Conservation (phyloP, 2,888 invertebrate species). For the Drosophila niveifrons region DNA sequence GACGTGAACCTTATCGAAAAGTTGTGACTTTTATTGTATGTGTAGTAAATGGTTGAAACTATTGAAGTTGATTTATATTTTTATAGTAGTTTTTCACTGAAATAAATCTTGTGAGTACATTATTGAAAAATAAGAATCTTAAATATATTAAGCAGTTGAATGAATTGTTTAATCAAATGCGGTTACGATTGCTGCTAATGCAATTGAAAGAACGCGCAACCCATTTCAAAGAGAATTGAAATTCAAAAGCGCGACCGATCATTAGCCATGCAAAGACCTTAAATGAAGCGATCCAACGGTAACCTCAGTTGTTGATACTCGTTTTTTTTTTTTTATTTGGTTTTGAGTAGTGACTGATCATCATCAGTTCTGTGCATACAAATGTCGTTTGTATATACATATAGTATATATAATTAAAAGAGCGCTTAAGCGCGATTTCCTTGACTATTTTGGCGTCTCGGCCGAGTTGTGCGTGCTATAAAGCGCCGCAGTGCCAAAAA, state of each 20-base stretch:
- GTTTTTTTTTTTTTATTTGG: too few relatives aligned
- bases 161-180: background rate
- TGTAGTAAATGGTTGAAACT: too few relatives aligned
- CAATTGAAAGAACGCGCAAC: background rate
- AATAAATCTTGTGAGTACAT: too few relatives aligned
- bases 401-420: constrained; percentile 18
- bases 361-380: constrained; percentile 61
- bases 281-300: constrained; percentile 25
- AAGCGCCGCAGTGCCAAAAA: constrained; percentile 60
- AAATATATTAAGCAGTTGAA: background rate
- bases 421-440: constrained; percentile 51
- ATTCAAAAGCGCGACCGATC: constrained; percentile 28
- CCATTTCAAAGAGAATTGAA: constrained; percentile 22
- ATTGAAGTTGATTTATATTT: too few relatives aligned
- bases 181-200: background rate
- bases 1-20: background rate
- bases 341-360: constrained; percentile 48
- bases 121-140: too few relatives aligned
- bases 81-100: too few relatives aligned
- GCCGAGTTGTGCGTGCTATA: constrained; percentile 66
- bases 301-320: constrained; percentile 43
- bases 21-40: too few relatives aligned
- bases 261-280: constrained; percentile 45
- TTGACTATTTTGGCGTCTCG: constrained; percentile 62
- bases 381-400: constrained; percentile 28